Evolutionary conservation across 1,140 invertebrate genomes (phyloP), one percentile per base, ranked within the genome.

Genomic region (Asbolus verrucosus): DNA sequence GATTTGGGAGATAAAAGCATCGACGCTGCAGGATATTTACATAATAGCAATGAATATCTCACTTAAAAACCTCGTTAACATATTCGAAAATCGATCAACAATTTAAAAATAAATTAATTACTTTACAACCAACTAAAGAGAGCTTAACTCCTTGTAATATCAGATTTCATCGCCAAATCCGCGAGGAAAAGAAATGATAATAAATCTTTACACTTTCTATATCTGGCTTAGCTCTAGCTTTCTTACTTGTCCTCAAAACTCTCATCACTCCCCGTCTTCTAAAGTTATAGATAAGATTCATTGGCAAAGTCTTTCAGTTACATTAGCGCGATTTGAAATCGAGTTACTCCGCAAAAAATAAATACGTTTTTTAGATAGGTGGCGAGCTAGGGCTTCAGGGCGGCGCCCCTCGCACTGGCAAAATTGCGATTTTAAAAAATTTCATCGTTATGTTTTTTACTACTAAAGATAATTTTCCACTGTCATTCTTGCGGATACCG

Each of bases 121-220:
- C 41, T 16, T 46, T 27, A 27, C 24, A 8, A 8, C 24, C 24
- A 27, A 3, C 3, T 18, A 46, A 46, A 46, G 9, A n/a, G n/a
- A n/a, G 18, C 41, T 46, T n/a, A n/a, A n/a, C n/a, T n/a, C n/a
- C 15, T 6, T 19, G 41, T 18, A 46, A 46, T 46, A 16, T 46
- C 14, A 46, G 9, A 46, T 46, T 46, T 19, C 41, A 6, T 24
- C 14, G 15, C 73, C 77, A 78, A 79, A 77, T 76, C 75, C 76
- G n/a, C 41, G 65, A 46, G 5, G 33, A 8, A 27, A 27, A 71
- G 77, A 79, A 77, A 79, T 78, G 76, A 78, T 75, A 75, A 79
- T 78, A 78, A 78, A 79, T 78, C 76, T 76, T 73, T 72, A 36
- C 74, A 72, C 73, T 78, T 72, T 75, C 72, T 77, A 66, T 75